A percentile compares a stretch with the other conserved stretches of the same genome.
Conservation (phyloP, 2,113 vertebrate species). For the Gymnogyps californianus region DNA sequence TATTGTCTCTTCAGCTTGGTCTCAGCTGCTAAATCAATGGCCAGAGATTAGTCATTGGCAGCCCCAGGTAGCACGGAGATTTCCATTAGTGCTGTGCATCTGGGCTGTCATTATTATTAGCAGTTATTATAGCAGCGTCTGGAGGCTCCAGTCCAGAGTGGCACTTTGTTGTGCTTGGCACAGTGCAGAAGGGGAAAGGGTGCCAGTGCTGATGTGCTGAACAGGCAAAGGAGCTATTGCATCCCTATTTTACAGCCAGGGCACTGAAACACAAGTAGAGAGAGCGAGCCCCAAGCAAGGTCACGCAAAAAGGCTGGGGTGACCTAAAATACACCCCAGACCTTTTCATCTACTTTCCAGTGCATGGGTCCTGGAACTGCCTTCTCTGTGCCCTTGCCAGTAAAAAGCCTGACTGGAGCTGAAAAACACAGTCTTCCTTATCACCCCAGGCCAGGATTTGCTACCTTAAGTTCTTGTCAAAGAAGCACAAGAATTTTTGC, state of each 20-base stretch:
- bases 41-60: neutral
- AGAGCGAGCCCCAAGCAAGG: neutral
- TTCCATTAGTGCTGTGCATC: neutral
- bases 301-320: neutral
- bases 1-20: neutral
- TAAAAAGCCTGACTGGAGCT: neutral
- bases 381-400: neutral
- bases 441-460: neutral
- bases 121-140: neutral
- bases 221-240: neutral
- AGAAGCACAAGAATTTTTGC: neutral
- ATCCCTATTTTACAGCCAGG: neutral
- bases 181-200: neutral
- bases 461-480: neutral
- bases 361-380: neutral
- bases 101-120: neutral
- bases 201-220: neutral
- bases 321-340: neutral
- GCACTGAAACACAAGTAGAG: neutral
- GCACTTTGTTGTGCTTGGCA: constrained; percentile 5
- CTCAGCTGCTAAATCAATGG: constrained; percentile 6
- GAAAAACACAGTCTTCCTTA: neutral
- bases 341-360: neutral
- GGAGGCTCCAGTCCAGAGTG: neutral
- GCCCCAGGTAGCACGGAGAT: neutral